phyloP scores from a whole-genome alignment of 2,797 vertebrate genomes.

The Crypturellus tataupa region DNA sequence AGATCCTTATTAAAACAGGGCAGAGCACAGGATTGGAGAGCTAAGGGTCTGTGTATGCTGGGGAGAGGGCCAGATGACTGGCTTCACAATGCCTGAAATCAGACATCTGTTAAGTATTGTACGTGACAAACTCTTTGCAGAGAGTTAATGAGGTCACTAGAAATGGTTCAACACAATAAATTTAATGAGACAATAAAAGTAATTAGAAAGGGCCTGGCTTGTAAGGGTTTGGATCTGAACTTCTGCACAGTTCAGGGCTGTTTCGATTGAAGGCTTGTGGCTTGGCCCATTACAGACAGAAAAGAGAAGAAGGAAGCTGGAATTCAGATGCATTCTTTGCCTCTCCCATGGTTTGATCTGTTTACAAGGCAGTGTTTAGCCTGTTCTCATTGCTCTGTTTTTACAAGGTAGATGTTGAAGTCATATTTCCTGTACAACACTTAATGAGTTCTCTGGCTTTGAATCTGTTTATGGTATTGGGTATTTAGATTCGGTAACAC shows the following conservation, averaged over 20 bases:
- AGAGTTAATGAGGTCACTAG: constrained; percentile 60
- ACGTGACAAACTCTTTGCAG: constrained; percentile 58
- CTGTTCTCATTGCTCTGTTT: background rate
- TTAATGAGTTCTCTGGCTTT: background rate
- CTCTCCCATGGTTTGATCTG: background rate
- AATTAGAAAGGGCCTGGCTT: constrained; percentile 46
- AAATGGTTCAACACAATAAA: constrained; percentile 54
- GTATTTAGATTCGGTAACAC: background rate
- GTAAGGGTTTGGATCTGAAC: constrained; percentile 28
- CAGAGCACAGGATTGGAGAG: background rate
- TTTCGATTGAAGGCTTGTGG: constrained; percentile 24
- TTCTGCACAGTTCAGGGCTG: constrained; percentile 13
- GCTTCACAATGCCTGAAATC: constrained; percentile 43
- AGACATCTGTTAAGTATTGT: constrained; percentile 68
- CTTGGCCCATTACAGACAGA: background rate
- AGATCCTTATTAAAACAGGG: constrained; percentile 28
- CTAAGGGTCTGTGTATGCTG: background rate
- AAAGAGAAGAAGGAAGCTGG: background rate
- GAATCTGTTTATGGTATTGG: background rate
- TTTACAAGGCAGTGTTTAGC: background rate
- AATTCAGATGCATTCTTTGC: background rate
- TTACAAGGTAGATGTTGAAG: background rate
- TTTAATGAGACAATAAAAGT: constrained; percentile 69
- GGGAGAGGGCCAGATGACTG: constrained; percentile 32
- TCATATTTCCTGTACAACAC: background rate